phyloP scores from a whole-genome alignment of 2,797 vertebrate genomes.

The Micropoecilia bifurca region DNA sequence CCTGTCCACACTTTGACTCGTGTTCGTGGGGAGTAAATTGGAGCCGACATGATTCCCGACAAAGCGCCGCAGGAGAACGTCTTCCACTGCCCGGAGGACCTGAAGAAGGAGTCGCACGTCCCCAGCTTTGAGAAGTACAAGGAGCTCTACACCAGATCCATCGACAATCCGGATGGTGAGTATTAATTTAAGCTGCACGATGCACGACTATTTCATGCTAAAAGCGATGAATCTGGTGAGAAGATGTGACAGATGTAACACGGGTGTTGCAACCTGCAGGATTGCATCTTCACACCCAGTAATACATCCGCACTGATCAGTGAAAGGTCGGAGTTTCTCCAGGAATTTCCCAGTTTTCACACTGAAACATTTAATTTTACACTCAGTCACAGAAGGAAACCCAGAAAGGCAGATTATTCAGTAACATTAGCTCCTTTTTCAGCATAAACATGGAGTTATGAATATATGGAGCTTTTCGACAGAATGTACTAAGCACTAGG shows the following conservation, averaged over 20 bases:
- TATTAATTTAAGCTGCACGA: neutral
- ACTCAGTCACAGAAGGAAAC: neutral
- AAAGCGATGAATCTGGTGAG: neutral
- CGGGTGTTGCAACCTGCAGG: neutral
- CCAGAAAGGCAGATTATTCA: neutral
- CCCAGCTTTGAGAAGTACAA: conserved; percentile 82
- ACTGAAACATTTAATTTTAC: neutral
- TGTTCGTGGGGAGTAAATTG: neutral
- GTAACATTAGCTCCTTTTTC: neutral
- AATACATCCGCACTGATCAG: neutral
- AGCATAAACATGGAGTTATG: neutral
- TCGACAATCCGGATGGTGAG: conserved; percentile 81
- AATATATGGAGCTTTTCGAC: neutral
- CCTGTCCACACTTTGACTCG: neutral
- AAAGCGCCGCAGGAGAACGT: conserved; percentile 76
- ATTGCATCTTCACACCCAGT: neutral
- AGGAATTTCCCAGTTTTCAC: neutral
- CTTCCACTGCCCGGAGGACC: conserved; percentile 58
- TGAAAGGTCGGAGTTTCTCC: neutral
- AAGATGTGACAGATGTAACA: neutral
- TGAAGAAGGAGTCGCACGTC: conserved; percentile 77
- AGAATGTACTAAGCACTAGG: neutral
- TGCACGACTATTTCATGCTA: too few species aligned
- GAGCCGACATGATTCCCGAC: conserved; percentile 80
- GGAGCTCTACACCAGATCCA: conserved; percentile 79